A percentile compares a stretch with the other conserved stretches of the same genome.
Evolutionary conservation across 1,140 invertebrate species (phyloP).

Genomic region (Diabrotica virgifera): DNA sequence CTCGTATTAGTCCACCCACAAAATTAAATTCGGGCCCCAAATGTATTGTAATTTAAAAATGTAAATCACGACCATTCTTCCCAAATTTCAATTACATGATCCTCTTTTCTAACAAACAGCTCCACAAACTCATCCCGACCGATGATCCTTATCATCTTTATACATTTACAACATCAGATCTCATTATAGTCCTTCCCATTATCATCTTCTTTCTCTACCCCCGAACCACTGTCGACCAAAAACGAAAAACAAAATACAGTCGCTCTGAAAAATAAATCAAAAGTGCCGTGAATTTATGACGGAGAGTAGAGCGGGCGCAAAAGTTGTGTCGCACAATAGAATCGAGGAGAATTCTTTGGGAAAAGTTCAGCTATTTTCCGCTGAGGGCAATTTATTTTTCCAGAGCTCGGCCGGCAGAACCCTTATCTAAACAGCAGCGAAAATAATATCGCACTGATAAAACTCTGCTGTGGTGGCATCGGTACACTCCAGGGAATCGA

Average conservation of each 20-base stretch:
- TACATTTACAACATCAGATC: slow-evolving; percentile 2
- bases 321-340: slow-evolving; percentile 40
- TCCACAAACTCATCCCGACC: not conserved
- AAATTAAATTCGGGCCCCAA: no score
- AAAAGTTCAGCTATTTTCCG: slow-evolving; percentile 50
- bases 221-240: not conserved
- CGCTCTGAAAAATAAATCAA: slow-evolving; percentile 1
- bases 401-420: slow-evolving; percentile 42
- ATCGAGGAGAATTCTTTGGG: slow-evolving; percentile 42
- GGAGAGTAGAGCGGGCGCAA: slow-evolving; percentile 8
- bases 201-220: slow-evolving; percentile 2
- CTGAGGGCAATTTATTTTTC: slow-evolving; percentile 51
- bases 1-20: no score
- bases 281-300: not conserved
- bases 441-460: slow-evolving; percentile 51
- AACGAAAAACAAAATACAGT: slow-evolving; percentile 1
- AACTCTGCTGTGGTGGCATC: slow-evolving; percentile 39
- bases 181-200: not conserved
- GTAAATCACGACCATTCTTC: no score
- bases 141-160: not conserved
- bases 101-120: not conserved
- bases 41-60: no score
- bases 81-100: slow-evolving; percentile 1
- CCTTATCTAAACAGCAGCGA: slow-evolving; percentile 51
- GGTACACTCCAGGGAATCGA: slow-evolving; percentile 39